Conservation (phyloP, 2,113 vertebrate species). For the Microtus richardsoni region DNA sequence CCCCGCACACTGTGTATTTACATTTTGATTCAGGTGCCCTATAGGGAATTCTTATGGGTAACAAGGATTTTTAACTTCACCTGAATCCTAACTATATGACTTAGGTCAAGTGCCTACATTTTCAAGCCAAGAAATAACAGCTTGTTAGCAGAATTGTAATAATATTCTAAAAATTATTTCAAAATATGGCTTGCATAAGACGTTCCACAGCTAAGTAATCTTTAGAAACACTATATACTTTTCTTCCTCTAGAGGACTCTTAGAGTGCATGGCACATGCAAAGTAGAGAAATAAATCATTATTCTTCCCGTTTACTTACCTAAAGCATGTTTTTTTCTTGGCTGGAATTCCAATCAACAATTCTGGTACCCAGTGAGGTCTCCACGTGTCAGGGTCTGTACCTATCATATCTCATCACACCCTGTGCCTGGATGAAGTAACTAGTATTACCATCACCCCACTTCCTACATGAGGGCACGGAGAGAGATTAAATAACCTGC, state of each 20-base stretch:
- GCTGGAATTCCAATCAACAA: neutral
- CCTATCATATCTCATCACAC: neutral
- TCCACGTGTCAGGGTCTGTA: neutral
- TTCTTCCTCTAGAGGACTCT: neutral
- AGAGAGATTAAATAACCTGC: neutral
- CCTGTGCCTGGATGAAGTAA: neutral
- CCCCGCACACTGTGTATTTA: neutral
- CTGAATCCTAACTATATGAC: neutral
- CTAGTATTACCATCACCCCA: neutral
- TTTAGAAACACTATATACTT: neutral
- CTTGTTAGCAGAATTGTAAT: neutral
- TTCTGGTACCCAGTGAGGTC: neutral
- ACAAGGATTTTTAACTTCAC: neutral
- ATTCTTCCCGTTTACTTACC: neutral
- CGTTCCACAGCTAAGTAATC: neutral
- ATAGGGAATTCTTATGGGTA: neutral
- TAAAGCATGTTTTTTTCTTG: constrained; percentile 29
- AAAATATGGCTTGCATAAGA: constrained; percentile 30
- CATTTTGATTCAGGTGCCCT: neutral
- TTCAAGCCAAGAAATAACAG: constrained; percentile 21
- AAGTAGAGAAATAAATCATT: neutral
- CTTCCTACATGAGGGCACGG: neutral
- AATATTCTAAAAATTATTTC: constrained; percentile 30
- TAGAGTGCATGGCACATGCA: neutral
- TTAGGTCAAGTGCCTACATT: neutral